A percentile compares a stretch with the other conserved stretches of the same genome.
These are phyloP conservation scores for Aphis craccivora DNA, from an alignment of 1,140 invertebrate genomes.

Conservation along the genomic window DNA sequence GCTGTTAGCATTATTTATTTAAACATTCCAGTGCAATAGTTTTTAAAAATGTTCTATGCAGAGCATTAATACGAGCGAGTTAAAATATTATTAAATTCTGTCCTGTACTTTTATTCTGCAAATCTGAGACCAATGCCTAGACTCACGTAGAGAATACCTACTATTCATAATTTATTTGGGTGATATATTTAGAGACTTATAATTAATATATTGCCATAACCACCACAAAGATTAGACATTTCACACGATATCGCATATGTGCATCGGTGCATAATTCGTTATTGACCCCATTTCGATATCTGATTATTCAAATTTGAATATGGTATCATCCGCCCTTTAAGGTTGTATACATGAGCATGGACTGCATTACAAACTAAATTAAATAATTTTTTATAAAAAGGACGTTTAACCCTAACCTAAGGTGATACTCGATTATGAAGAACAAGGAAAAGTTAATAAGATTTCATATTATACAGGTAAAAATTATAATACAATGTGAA, in stretches of 20 bases:
- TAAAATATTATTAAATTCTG: too few species aligned
- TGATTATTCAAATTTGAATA: background rate
- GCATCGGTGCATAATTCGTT: constrained; percentile 4
- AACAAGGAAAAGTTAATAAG: background rate
- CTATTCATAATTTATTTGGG: too few species aligned
- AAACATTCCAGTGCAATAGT: too few species aligned
- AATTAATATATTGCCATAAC: too few species aligned
- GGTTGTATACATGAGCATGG: background rate
- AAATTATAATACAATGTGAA: background rate
- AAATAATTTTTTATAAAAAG: background rate
- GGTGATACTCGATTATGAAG: background rate
- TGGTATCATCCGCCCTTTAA: background rate
- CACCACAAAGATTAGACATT: too few species aligned
- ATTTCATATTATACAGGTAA: background rate
- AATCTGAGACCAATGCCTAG: too few species aligned
- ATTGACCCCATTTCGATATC: background rate
- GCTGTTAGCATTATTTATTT: too few species aligned
- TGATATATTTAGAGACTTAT: too few species aligned
- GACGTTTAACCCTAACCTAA: background rate
- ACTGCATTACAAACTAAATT: background rate
- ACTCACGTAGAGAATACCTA: too few species aligned
- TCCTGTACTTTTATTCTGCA: too few species aligned
- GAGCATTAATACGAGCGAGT: too few species aligned
- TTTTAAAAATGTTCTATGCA: too few species aligned
- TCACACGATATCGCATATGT: background rate